Conservation (phyloP, 2,797 vertebrate genomes). For the Momotus momota region DNA sequence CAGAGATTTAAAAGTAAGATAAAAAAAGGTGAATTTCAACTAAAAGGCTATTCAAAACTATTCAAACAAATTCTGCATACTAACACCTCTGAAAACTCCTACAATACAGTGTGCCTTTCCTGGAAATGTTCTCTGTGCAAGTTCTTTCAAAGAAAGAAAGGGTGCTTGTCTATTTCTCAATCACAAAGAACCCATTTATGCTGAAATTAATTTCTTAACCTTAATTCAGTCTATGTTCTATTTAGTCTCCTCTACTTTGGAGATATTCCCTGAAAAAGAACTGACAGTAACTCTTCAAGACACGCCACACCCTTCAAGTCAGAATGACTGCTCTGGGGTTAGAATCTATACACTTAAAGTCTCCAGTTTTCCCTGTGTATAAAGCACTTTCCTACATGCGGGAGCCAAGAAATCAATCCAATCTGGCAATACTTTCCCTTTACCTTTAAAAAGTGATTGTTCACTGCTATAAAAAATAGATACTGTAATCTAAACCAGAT, state of each 20-base stretch:
- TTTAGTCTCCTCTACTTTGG: neutral
- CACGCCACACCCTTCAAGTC: neutral
- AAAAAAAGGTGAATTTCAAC: neutral
- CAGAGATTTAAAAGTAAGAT: neutral
- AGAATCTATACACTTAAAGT: neutral
- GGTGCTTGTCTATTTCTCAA: neutral
- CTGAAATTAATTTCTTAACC: neutral
- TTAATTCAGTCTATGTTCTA: neutral
- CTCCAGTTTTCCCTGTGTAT: neutral
- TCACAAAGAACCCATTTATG: neutral
- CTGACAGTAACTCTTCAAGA: neutral
- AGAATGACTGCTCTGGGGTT: neutral
- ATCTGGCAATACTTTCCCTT: neutral
- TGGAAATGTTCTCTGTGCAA: neutral
- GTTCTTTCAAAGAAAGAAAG: neutral
- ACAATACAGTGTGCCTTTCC: neutral
- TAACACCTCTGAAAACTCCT: neutral
- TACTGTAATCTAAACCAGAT: constrained; percentile 2
- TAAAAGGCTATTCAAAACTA: neutral
- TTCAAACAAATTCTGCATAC: neutral
- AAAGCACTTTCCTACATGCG: neutral
- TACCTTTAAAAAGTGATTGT: neutral
- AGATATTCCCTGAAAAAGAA: neutral
- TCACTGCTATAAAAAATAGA: neutral
- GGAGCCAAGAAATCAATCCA: neutral